These are phyloP conservation scores for Acrocyrtus sp. DNA, from an alignment of 2,888 invertebrate genomes.

Conservation along the genomic window DNA sequence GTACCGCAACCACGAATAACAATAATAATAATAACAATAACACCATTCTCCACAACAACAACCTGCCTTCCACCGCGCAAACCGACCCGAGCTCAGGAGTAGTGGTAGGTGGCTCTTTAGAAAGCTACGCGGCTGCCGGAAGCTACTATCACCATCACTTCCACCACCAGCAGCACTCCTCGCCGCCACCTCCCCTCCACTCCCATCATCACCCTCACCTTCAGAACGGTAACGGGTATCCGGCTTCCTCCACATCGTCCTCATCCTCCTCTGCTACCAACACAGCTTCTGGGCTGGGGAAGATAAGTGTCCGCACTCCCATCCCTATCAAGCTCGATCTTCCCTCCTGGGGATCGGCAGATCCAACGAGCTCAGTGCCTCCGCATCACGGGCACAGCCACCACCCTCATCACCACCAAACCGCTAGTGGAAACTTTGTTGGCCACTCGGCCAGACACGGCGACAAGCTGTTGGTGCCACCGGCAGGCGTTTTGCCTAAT, in stretches of 20 bases:
- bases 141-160: constrained; percentile 20
- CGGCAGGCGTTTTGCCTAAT: constrained; percentile 60
- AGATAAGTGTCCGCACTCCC: constrained; percentile 55
- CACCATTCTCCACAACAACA: constrained; percentile 37
- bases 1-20: neutral
- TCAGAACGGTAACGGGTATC: constrained; percentile 20
- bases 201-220: constrained; percentile 19
- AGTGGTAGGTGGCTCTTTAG: constrained; percentile 21
- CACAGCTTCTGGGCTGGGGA: constrained; percentile 45
- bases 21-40: constrained; percentile 39
- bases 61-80: constrained; percentile 22
- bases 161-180: constrained; percentile 24
- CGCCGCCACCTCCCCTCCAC: constrained; percentile 32
- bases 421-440: neutral
- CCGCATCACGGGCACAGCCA: constrained; percentile 7
- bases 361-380: neutral
- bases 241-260: constrained; percentile 1
- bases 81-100: constrained; percentile 30
- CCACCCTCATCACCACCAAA: constrained; percentile 18
- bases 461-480: constrained; percentile 63
- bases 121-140: constrained; percentile 12
- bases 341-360: constrained; percentile 55
- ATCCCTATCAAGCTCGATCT: constrained; percentile 58
- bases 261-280: no score
- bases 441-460: constrained; percentile 56